Conservation (phyloP, 1,140 invertebrate species). For the Pinna nobilis region DNA sequence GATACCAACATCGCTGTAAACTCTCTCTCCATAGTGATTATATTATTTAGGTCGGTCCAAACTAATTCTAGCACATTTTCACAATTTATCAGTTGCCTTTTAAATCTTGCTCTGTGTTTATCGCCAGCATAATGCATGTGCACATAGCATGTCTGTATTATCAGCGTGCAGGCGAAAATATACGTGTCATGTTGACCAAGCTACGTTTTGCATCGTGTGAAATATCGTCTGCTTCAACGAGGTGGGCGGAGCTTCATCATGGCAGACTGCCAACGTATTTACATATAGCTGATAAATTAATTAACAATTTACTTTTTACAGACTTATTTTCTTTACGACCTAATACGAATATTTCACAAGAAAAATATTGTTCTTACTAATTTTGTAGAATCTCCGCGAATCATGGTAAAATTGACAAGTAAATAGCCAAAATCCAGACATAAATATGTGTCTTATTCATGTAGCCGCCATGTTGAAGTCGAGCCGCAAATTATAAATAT, state of each 20-base stretch:
- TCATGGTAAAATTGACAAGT: neutral
- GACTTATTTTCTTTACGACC: conserved; percentile 12
- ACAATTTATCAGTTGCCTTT: conserved; percentile 2
- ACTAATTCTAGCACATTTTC: conserved; percentile 5
- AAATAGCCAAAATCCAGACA: conserved; percentile 5
- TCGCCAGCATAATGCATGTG: conserved; percentile 10
- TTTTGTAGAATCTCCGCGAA: conserved; percentile 4
- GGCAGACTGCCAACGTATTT: conserved; percentile 41
- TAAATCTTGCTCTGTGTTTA: conserved; percentile 1
- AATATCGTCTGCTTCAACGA: conserved; percentile 41
- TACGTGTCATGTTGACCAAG: conserved; percentile 11
- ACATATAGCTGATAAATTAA: conserved; percentile 51
- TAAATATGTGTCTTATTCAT: conserved; percentile 16
- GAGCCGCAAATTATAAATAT: conserved; percentile 22
- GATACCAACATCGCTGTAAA: too few relatives aligned
- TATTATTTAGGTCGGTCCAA: conserved; percentile 8
- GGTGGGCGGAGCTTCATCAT: conserved; percentile 36
- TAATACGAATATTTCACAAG: conserved; percentile 12
- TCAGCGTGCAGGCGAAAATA: conserved; percentile 13
- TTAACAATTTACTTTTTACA: conserved; percentile 29
- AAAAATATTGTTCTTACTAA: conserved; percentile 13
- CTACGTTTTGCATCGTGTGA: conserved; percentile 20
- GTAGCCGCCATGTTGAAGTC: conserved; percentile 14
- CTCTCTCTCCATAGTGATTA: conserved; percentile 22
- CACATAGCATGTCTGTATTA: neutral